phyloP scores from a whole-genome alignment of 2,888 invertebrate genomes.

The Lasioglossum morio region DNA sequence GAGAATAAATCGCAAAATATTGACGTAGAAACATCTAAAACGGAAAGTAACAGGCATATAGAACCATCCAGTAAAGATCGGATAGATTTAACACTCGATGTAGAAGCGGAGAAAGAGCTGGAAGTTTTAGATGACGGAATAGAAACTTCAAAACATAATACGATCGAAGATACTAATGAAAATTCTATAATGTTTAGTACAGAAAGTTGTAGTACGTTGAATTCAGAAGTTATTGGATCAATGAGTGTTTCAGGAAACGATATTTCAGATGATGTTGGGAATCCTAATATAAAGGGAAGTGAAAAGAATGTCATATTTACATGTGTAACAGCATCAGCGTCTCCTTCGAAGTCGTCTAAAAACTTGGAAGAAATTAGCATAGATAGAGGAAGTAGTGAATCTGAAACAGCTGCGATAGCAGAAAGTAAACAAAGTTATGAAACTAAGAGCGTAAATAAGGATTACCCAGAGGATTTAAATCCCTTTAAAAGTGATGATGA shows the following conservation, averaged over 20 bases:
- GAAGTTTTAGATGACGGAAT: not conserved
- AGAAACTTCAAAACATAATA: not conserved
- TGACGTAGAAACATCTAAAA: not conserved
- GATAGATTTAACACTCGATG: not conserved
- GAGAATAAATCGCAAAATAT: not conserved
- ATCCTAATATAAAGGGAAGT: not conserved
- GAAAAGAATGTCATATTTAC: not conserved
- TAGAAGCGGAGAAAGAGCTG: not conserved
- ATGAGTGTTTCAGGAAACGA: not conserved
- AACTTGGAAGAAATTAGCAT: not conserved
- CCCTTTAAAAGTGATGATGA: slow-evolving; percentile 92
- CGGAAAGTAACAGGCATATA: not conserved
- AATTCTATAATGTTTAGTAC: not conserved
- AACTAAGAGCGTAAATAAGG: slow-evolving; percentile 68
- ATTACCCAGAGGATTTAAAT: slow-evolving; percentile 93
- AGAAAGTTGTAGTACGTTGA: not conserved
- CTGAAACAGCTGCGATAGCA: slow-evolving; percentile 11
- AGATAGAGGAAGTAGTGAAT: slow-evolving; percentile 12
- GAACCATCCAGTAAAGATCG: not conserved
- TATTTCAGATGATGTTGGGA: not conserved
- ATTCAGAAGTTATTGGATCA: not conserved
- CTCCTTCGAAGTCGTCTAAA: not conserved
- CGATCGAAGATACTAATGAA: not conserved
- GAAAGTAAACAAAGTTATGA: slow-evolving; percentile 54
- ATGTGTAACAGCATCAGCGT: not conserved